phyloP scores from a whole-genome alignment of 2,888 invertebrate genomes.

The Sinhomidia bicolor region DNA sequence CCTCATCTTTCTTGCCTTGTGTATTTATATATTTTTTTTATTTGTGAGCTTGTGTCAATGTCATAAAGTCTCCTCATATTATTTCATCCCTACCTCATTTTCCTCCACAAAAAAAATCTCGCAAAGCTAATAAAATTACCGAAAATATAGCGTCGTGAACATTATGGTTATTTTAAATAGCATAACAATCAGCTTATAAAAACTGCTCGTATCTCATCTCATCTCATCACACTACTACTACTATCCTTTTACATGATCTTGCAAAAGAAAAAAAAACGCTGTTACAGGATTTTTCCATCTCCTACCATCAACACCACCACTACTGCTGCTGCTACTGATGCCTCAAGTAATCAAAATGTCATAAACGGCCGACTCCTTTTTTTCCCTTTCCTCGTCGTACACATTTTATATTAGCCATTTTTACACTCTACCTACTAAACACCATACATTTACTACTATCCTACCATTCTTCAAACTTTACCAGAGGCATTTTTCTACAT shows the following conservation, averaged over 20 bases:
- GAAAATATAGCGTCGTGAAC: too few relatives aligned
- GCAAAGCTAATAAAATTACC: too few relatives aligned
- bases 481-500: not conserved
- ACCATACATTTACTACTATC: constrained; percentile 12
- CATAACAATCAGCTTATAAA: not conserved
- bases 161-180: too few relatives aligned
- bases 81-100: too few relatives aligned
- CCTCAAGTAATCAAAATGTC: constrained; percentile 60
- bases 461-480: not conserved
- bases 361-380: constrained; percentile 53
- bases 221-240: not conserved
- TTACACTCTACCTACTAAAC: constrained; percentile 53
- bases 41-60: not conserved
- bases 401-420: constrained; percentile 52
- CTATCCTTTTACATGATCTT: not conserved
- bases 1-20: not conserved
- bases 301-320: not conserved
- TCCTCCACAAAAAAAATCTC: too few relatives aligned
- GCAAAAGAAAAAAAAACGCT: constrained; percentile 22
- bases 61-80: not conserved
- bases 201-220: not conserved
- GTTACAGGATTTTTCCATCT: constrained; percentile 47
- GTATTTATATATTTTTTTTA: too few relatives aligned
- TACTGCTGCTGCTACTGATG: not conserved
- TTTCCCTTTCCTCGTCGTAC: not conserved